Base-by-base conservation (phyloP, 2,113 vertebrate species). In the Brachyhypopomus gauderio region DNA sequence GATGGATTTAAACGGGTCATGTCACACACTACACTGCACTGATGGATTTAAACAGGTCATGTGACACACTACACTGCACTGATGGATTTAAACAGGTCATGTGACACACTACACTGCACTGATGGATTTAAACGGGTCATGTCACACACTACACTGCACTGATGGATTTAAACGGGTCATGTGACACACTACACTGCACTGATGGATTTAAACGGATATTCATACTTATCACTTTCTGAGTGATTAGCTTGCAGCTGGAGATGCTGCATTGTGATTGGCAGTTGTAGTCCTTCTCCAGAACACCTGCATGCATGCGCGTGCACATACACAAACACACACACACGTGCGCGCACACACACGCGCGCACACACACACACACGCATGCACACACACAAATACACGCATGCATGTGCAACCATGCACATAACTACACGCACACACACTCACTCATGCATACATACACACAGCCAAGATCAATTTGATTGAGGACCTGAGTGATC, bases 311-410 rank as follows among this genome's bases (percentile, higher is more conserved):
- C n/a, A n/a, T n/a, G n/a, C n/a, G n/a, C n/a, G n/a, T n/a, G n/a
- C n/a, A 90, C 92, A 83, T 93, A 90, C 23, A 94, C 93, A 41
- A 41, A 41, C 38, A 41, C 91, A 93, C 74, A 27, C 23, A n/a
- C n/a, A n/a, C n/a, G n/a, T n/a, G n/a, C n/a, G n/a, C n/a, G 48
- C 5, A 71, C 20, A 34, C 25, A 64, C 7, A 36, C 14, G n/a
- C n/a, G n/a, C n/a, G n/a, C n/a, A 58, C 70, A 79, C 12, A 79
- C 63, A 62, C 27, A 27, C 17, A 71, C 38, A 55, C 38, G 45
- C 22, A 71, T 16, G 22, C 56, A 58, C 55, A 70, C 52, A 45
- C 52, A 48, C 11, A 14, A 0, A 69, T 6, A 71, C 14, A n/a
- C 22, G 14, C 9, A 11, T 16, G 9, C 41, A 45, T 58, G 3